Evolutionary conservation across 2,888 invertebrate genomes (phyloP), one percentile per base, ranked within the genome.

Genomic region (Scaptomyza reducta): DNA sequence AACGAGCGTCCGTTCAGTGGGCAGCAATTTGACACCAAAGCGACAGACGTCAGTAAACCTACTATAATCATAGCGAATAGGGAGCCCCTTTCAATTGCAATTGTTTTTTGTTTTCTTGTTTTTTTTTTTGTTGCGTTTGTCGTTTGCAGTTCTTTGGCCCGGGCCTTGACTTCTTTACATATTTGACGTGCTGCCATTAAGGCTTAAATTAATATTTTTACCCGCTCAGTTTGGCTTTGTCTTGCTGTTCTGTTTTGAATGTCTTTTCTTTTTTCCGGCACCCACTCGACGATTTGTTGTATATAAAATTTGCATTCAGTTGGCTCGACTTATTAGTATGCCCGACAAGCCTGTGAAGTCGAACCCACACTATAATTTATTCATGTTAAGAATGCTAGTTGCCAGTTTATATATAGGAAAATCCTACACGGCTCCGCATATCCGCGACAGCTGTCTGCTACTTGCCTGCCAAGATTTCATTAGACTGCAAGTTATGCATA

Each of bases 81-180:
- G 27, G 6, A 1, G 27, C 27, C 27, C 51, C 49, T 67, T 59
- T 54, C 68, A 72, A 81, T 77, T 83, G 74, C 79, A 64, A 25
- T 25, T 25, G 27, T 27, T 22, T 22, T 22, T 22, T 22, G n/a
- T 22, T 22, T 1, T 22, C 3, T 22, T 22, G 1, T 22, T 22
- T 22, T 3, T 22, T 22, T 0, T 22, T 22, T 22, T 22, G 3
- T 22, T 22, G 3, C 22, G 22, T 22, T 22, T 22, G 27, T 27
- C 27, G 7, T 38, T 63, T 65, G 60, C 65, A 62, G 86, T 79
- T 82, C 83, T 77, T 68, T 79, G 84, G 61, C 77, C 73, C 74
- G 84, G 66, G 84, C 84, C 87, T 87, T 86, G 86, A 86, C 80
- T 81, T 63, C 77, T 61, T 86, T 81, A 25, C 61, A 77, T 74